Evolutionary conservation across 1,140 invertebrate genomes (phyloP).

Genomic region (Dendroctonus valens): DNA sequence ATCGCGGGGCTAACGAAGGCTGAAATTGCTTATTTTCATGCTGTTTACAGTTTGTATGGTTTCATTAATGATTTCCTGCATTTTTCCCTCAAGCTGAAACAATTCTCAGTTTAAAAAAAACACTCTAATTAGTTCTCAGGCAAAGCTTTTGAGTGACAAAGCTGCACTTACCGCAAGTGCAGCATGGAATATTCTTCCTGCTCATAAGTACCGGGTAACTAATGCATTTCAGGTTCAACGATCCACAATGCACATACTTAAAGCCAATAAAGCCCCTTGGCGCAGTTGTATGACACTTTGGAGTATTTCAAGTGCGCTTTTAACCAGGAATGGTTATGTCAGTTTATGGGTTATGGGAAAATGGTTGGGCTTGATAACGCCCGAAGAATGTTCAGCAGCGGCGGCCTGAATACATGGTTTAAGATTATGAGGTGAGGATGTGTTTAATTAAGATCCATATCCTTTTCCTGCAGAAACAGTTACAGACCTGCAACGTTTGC

Average conservation of each 20-base stretch:
- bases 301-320: not conserved
- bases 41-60: not conserved
- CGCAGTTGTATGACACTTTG: slow-evolving; percentile 5
- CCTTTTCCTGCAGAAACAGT: no score
- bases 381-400: no score
- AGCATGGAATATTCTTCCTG: slow-evolving; percentile 4
- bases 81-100: not conserved
- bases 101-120: no score
- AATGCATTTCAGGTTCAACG: slow-evolving; percentile 12
- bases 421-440: no score
- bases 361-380: no score
- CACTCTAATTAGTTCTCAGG: no score
- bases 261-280: slow-evolving; percentile 2
- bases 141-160: no score
- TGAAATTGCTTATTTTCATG: not conserved
- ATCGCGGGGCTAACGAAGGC: not conserved
- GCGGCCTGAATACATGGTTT: no score
- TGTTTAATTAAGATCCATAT: no score
- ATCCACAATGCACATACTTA: slow-evolving; percentile 10
- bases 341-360: no score
- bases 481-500: no score
- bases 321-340: no score
- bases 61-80: not conserved
- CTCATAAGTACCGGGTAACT: slow-evolving; percentile 10
- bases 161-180: slow-evolving; percentile 1